Conservation (phyloP, 2,888 invertebrate species). For the Yponomeuta malinellus region DNA sequence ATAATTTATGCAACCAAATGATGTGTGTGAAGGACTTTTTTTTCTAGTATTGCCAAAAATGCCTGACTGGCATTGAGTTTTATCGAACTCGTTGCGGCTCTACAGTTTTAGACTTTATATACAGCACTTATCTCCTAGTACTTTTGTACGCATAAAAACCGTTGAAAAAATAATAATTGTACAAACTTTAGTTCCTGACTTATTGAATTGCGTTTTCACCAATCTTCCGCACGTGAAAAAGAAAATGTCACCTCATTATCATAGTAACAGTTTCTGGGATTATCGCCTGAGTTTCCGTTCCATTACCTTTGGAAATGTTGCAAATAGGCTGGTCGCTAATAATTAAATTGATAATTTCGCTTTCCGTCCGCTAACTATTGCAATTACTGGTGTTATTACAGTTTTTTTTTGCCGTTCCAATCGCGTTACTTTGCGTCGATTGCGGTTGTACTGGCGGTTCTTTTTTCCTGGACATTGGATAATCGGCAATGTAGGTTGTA, state of each 20-base stretch:
- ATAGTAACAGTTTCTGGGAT: not conserved
- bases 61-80: not conserved
- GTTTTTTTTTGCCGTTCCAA: not conserved
- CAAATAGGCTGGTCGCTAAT: slow-evolving; percentile 11
- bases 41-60: not conserved
- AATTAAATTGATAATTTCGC: slow-evolving; percentile 15
- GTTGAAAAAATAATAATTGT: not conserved
- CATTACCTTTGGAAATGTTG: slow-evolving; percentile 1
- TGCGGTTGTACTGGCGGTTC: not conserved
- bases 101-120: not conserved
- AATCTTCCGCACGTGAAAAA: not conserved
- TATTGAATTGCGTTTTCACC: not conserved
- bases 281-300: not conserved
- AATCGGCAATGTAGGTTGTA: not conserved
- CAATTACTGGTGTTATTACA: not conserved
- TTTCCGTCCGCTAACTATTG: slow-evolving; percentile 18
- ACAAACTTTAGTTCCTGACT: not conserved
- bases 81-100: not conserved
- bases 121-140: not conserved
- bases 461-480: not conserved
- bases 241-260: not conserved
- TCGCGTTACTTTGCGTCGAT: not conserved
- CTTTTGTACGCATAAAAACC: not conserved
- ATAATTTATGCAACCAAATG: not conserved
- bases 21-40: not conserved